Evolutionary conservation across 2,113 vertebrate genomes (phyloP).

Genomic region (Dipodomys merriami): DNA sequence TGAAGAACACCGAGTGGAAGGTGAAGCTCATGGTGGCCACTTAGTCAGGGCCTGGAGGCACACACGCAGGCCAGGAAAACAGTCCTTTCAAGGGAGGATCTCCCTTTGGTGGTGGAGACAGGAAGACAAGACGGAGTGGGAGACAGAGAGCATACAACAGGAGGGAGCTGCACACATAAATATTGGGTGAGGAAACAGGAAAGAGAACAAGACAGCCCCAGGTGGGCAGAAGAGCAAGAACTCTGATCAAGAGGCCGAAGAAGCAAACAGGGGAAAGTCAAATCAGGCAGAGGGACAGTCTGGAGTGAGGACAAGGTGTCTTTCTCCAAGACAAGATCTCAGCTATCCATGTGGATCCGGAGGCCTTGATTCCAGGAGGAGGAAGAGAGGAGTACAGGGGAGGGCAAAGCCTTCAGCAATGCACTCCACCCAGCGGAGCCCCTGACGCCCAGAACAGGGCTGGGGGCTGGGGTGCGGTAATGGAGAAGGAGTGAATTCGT

Average conservation of each 20-base stretch:
- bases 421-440: constrained; percentile 38
- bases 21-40: constrained; percentile 85
- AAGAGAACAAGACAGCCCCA: neutral
- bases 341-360: constrained; percentile 82
- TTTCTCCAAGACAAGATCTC: constrained; percentile 80
- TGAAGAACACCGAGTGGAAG: constrained; percentile 88
- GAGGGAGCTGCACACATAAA: neutral
- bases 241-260: constrained; percentile 44
- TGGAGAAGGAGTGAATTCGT: neutral
- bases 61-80: neutral
- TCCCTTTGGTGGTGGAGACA: neutral
- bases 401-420: constrained; percentile 60
- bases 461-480: neutral
- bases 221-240: neutral
- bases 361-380: constrained; percentile 81
- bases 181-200: neutral
- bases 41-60: neutral
- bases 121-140: neutral
- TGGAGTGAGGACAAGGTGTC: constrained; percentile 39
- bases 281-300: neutral
- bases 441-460: constrained; percentile 29
- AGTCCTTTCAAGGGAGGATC: neutral
- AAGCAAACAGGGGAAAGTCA: neutral
- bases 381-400: constrained; percentile 30
- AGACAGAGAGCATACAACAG: constrained; percentile 3